Evolutionary conservation across 2,888 invertebrate species (phyloP).

Genomic region (Meta bourneti): DNA sequence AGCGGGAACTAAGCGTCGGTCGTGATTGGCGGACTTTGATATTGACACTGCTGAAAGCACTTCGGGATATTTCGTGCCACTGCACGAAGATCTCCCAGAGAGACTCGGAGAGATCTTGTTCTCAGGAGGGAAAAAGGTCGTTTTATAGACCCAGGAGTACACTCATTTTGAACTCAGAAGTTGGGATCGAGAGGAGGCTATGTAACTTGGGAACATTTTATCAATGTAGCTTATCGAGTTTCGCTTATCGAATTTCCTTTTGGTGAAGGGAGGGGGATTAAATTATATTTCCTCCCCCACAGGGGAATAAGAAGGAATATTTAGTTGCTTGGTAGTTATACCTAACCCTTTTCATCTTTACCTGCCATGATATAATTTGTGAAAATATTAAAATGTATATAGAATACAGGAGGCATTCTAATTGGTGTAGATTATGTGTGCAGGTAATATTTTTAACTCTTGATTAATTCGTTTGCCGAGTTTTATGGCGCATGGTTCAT

Average conservation of each 20-base stretch:
- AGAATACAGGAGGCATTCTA: too few species aligned
- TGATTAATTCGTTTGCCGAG: too few species aligned
- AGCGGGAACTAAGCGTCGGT: not conserved
- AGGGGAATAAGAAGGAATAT: not conserved
- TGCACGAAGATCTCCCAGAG: not conserved
- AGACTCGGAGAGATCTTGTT: not conserved
- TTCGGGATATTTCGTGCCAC: not conserved
- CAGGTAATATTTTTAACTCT: too few species aligned
- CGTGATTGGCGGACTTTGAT: conserved; percentile 32
- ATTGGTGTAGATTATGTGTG: too few species aligned
- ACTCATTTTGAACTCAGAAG: not conserved
- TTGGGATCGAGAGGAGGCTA: not conserved
- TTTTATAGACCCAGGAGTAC: not conserved
- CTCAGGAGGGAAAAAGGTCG: not conserved
- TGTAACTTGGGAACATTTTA: not conserved
- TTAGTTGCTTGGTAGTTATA: too few species aligned
- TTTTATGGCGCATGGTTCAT: too few species aligned
- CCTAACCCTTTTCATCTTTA: too few species aligned
- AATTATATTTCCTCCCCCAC: not conserved
- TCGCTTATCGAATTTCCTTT: not conserved
- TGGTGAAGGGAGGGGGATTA: not conserved
- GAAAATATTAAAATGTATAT: too few species aligned
- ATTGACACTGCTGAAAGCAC: conserved; percentile 23
- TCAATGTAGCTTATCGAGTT: not conserved
- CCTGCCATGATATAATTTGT: too few species aligned